These are phyloP conservation scores for Pterostichus madidus DNA, from an alignment of 2,888 invertebrate species.

Conservation along the genomic window DNA sequence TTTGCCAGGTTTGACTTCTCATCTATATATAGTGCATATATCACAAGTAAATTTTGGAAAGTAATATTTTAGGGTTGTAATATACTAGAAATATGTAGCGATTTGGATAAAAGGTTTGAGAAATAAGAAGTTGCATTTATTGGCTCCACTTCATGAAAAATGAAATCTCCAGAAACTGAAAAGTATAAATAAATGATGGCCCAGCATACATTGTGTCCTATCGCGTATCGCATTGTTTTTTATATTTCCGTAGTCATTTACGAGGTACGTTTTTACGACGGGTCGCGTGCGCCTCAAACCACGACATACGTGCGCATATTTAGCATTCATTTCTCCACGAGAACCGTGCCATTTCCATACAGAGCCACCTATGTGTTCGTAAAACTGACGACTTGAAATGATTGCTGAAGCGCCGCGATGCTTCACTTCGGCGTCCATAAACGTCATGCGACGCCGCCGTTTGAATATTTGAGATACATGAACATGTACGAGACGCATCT, in stretches of 20 bases:
- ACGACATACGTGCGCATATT: slow-evolving; percentile 60
- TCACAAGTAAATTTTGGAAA: too few species aligned
- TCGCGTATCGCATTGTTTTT: slow-evolving; percentile 55
- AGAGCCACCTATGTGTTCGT: slow-evolving; percentile 31
- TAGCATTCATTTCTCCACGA: slow-evolving; percentile 51
- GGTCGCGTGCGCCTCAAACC: slow-evolving; percentile 15
- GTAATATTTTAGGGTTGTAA: too few species aligned
- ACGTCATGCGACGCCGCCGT: slow-evolving; percentile 51
- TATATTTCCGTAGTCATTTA: slow-evolving; percentile 65
- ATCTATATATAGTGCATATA: background rate
- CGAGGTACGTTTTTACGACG: slow-evolving; percentile 65
- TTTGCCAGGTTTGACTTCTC: too few species aligned
- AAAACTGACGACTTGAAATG: slow-evolving; percentile 58
- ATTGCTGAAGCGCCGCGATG: slow-evolving; percentile 58
- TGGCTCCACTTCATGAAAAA: slow-evolving; percentile 32
- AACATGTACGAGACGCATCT: slow-evolving; percentile 33
- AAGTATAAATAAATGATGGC: slow-evolving; percentile 52
- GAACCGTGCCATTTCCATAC: slow-evolving; percentile 14
- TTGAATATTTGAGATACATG: slow-evolving; percentile 61
- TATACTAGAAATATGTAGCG: background rate
- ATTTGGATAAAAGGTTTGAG: background rate
- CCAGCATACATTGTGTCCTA: slow-evolving; percentile 27
- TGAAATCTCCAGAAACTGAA: slow-evolving; percentile 31
- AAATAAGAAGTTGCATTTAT: slow-evolving; percentile 16
- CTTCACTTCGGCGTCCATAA: slow-evolving; percentile 58